Percentiles rank a stretch among this genome's conserved stretches.
Evolutionary conservation across 1,140 invertebrate species (phyloP).

Genomic region (Metopolophium dirhodum): DNA sequence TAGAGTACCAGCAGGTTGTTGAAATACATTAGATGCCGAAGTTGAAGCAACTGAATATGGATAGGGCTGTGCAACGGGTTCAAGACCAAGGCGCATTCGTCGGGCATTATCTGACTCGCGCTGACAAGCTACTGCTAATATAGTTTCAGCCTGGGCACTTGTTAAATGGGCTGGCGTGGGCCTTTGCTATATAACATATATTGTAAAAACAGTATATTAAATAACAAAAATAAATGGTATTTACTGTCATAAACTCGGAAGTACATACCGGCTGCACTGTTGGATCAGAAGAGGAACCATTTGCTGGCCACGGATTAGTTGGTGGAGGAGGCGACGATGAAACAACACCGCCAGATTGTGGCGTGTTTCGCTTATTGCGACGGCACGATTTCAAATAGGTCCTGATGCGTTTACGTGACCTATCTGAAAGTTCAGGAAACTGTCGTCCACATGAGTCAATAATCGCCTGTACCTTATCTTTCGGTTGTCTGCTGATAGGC

Average conservation of each 20-base stretch:
- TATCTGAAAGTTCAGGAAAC: slow-evolving; percentile 94
- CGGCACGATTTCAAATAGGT: slow-evolving; percentile 96
- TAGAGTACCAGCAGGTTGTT: not conserved
- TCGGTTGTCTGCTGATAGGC: slow-evolving; percentile 96
- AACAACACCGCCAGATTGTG: not conserved
- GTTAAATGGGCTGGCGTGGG: slow-evolving; percentile 96
- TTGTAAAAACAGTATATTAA: slow-evolving; percentile 55
- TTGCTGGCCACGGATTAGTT: slow-evolving; percentile 34
- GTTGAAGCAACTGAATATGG: slow-evolving; percentile 65
- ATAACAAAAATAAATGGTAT: not conserved
- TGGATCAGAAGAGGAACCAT: slow-evolving; percentile 18
- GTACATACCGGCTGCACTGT: not conserved
- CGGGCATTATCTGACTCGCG: slow-evolving; percentile 97
- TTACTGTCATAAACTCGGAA: not conserved
- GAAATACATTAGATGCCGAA: not conserved
- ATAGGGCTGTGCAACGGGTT: slow-evolving; percentile 89
- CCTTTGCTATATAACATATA: slow-evolving; percentile 71
- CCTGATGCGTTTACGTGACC: slow-evolving; percentile 90
- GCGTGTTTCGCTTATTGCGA: slow-evolving; percentile 82
- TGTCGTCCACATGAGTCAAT: slow-evolving; percentile 95
- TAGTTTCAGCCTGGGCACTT: slow-evolving; percentile 94
- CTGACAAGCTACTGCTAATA: slow-evolving; percentile 92
- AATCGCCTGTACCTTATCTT: slow-evolving; percentile 97
- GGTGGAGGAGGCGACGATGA: slow-evolving; percentile 10
- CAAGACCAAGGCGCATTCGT: slow-evolving; percentile 91